These are phyloP conservation scores for Temnothorax ravouxi DNA, from an alignment of 2,888 invertebrate species.

Conservation along the genomic window DNA sequence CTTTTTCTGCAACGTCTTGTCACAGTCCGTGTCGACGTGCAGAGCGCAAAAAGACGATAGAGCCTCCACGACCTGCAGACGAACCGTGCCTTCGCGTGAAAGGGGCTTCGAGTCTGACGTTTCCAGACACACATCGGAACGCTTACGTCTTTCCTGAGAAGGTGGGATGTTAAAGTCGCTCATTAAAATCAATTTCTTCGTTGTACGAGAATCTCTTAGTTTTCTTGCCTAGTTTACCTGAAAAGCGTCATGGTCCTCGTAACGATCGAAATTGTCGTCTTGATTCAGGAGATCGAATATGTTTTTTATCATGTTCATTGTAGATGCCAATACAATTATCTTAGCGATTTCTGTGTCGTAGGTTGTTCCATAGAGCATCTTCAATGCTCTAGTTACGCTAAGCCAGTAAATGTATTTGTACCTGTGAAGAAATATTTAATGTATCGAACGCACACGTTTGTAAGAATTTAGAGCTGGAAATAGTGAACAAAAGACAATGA, in stretches of 20 bases:
- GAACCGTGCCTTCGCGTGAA: constrained; percentile 65
- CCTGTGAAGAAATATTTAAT: constrained; percentile 1
- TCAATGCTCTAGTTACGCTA: constrained; percentile 74
- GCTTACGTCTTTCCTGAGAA: constrained; percentile 47
- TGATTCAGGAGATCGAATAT: constrained; percentile 73
- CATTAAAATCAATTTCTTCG: constrained; percentile 6
- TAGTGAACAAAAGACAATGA: neutral
- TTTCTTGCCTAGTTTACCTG: constrained; percentile 19
- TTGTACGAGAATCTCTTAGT: neutral
- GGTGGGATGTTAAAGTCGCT: neutral
- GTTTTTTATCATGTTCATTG: constrained; percentile 66
- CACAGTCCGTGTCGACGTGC: constrained; percentile 53
- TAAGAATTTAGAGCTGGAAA: neutral
- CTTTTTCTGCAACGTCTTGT: constrained; percentile 71
- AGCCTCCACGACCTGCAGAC: constrained; percentile 76
- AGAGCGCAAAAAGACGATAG: constrained; percentile 78
- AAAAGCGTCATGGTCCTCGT: constrained; percentile 32
- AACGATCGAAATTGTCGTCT: constrained; percentile 59
- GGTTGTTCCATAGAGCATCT: constrained; percentile 71
- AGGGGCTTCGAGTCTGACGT: neutral
- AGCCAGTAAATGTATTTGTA: constrained; percentile 63
- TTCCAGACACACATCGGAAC: neutral
- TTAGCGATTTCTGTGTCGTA: constrained; percentile 72
- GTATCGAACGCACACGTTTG: neutral
- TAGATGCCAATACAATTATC: constrained; percentile 72